These are phyloP conservation scores for Dolichoris vasculosae DNA, from an alignment of 1,140 invertebrate species.

Conservation along the genomic window DNA sequence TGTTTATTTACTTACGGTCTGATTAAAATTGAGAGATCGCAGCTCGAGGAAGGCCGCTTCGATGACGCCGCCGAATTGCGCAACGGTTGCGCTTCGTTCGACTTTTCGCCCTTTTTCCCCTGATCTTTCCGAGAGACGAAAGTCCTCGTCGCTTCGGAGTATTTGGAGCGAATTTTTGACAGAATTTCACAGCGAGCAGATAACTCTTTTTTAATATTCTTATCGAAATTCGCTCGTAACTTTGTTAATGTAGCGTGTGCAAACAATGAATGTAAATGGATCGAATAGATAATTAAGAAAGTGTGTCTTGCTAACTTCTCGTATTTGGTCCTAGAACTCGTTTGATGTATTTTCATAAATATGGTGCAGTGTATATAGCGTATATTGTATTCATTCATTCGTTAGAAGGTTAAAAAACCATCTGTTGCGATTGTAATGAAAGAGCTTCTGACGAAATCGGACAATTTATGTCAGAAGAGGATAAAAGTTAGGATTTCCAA, in stretches of 20 bases:
- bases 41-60: constrained; percentile 62
- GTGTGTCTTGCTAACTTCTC: not conserved
- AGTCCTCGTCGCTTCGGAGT: not conserved
- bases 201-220: not conserved
- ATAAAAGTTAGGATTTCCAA: not conserved
- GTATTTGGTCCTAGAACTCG: constrained; percentile 6
- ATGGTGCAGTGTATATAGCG: not conserved
- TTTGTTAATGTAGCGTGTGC: too few species aligned
- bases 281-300: not conserved
- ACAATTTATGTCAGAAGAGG: not conserved
- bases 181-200: not conserved
- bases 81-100: not conserved
- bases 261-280: not conserved
- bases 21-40: constrained; percentile 67
- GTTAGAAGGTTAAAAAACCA: not conserved
- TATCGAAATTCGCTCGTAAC: too few species aligned
- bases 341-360: constrained; percentile 19
- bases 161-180: too few species aligned
- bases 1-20: constrained; percentile 70
- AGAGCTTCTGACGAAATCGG: not conserved
- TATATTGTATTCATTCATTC: not conserved
- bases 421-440: not conserved
- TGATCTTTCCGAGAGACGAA: too few species aligned
- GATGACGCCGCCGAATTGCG: constrained; percentile 60
- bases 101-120: not conserved